phyloP scores from a whole-genome alignment of 92 coral and sea anemone species.

The Heteractis magnifica region DNA sequence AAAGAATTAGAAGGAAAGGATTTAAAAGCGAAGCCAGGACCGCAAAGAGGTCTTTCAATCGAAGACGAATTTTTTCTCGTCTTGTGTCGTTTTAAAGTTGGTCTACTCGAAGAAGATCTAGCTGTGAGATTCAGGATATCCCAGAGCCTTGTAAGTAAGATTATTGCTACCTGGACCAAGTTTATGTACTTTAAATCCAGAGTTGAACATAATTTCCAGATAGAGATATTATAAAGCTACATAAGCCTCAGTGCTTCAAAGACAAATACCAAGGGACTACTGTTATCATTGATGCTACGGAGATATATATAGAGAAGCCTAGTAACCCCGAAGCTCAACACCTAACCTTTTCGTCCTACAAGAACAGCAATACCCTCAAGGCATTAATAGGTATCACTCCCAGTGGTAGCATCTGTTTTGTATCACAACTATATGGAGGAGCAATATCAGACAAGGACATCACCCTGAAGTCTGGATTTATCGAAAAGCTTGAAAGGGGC shows the following conservation, averaged over 20 bases:
- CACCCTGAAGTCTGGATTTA: slow-evolving; percentile 31
- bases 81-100: slow-evolving; percentile 42
- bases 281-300: slow-evolving; percentile 30
- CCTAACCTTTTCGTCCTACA: slow-evolving; percentile 25
- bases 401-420: slow-evolving; percentile 37
- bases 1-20: slow-evolving; percentile 7
- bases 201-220: slow-evolving; percentile 46
- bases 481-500: slow-evolving; percentile 35
- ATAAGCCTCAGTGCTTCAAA: slow-evolving; percentile 43
- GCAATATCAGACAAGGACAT: slow-evolving; percentile 39
- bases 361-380: slow-evolving; percentile 43
- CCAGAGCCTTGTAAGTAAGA: slow-evolving; percentile 50
- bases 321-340: slow-evolving; percentile 34
- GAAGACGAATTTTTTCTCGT: slow-evolving; percentile 47
- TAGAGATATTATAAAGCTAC: slow-evolving; percentile 38
- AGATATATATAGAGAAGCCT: not conserved
- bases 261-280: slow-evolving; percentile 42
- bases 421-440: slow-evolving; percentile 30
- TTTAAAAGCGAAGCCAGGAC: slow-evolving; percentile 24
- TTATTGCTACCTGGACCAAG: slow-evolving; percentile 36
- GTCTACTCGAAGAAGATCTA: slow-evolving; percentile 47
- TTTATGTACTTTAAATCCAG: slow-evolving; percentile 24
- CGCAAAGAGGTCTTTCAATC: slow-evolving; percentile 19
- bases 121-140: slow-evolving; percentile 43
- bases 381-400: slow-evolving; percentile 40